These are phyloP conservation scores for Cryptoblepharus egeriae DNA, from an alignment of 2,797 vertebrate species.

Conservation along the genomic window DNA sequence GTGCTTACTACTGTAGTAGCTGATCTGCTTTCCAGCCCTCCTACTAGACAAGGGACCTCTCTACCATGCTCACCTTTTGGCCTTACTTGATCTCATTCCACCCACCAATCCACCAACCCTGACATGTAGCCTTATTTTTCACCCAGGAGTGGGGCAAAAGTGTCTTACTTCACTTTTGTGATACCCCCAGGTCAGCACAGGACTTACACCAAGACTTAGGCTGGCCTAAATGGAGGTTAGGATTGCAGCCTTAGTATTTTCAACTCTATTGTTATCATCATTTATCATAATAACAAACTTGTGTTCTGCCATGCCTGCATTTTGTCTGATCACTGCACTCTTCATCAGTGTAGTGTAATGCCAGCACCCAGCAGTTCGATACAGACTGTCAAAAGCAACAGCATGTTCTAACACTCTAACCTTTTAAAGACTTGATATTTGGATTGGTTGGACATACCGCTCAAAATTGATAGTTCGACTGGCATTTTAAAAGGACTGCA, in stretches of 20 bases:
- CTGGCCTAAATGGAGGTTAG: no score
- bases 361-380: constrained; percentile 28
- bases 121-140: not conserved
- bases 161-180: no score
- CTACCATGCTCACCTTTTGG: not conserved
- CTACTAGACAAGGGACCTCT: not conserved
- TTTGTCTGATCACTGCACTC: constrained; percentile 12
- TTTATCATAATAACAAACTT: not conserved
- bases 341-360: constrained; percentile 16
- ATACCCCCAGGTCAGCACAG: no score
- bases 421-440: constrained; percentile 51
- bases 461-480: constrained; percentile 30
- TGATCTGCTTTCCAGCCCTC: not conserved
- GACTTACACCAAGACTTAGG: no score
- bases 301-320: not conserved
- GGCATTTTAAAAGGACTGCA: constrained; percentile 35
- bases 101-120: not conserved
- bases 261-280: not conserved
- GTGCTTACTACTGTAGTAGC: not conserved
- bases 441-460: constrained; percentile 26
- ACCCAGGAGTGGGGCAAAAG: no score
- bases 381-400: constrained; percentile 7
- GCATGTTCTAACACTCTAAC: constrained; percentile 34
- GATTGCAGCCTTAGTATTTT: no score
- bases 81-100: not conserved